phyloP scores from a whole-genome alignment of 2,113 vertebrate species.

The Ophiodon elongatus region DNA sequence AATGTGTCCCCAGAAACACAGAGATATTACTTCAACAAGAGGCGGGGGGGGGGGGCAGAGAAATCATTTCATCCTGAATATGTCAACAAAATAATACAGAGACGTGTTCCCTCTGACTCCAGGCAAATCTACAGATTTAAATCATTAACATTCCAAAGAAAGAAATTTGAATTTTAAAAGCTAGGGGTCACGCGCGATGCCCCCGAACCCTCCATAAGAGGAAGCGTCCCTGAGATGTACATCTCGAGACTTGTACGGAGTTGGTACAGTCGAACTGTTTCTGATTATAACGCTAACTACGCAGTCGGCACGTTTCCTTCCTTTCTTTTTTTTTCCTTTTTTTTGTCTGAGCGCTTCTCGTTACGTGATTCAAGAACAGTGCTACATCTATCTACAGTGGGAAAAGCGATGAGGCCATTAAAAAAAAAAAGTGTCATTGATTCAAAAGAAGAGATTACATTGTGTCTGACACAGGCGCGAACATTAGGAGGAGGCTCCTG shows the following conservation, averaged over 20 bases:
- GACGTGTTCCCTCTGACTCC: slow-evolving; percentile 56
- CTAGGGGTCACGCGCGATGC: background rate
- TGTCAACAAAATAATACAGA: slow-evolving; percentile 71
- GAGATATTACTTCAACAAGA: slow-evolving; percentile 68
- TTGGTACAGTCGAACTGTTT: background rate
- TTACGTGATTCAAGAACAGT: slow-evolving; percentile 49
- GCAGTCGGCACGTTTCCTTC: slow-evolving; percentile 24
- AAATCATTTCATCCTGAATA: slow-evolving; percentile 66
- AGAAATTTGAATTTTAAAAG: slow-evolving; percentile 43
- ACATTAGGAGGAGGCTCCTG: slow-evolving; percentile 76
- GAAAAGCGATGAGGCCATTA: slow-evolving; percentile 58
- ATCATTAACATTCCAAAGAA: slow-evolving; percentile 42
- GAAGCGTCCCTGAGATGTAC: background rate
- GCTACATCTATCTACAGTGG: slow-evolving; percentile 33
- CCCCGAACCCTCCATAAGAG: no score
- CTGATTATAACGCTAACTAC: slow-evolving; percentile 35
- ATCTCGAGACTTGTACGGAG: slow-evolving; percentile 7
- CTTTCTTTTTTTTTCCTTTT: background rate
- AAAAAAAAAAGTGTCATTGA: slow-evolving; percentile 70
- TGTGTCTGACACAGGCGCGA: slow-evolving; percentile 75
- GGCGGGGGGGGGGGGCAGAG: background rate
- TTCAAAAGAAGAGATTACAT: slow-evolving; percentile 80
- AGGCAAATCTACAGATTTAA: slow-evolving; percentile 60
- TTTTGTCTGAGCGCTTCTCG: slow-evolving; percentile 13
- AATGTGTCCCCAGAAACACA: slow-evolving; percentile 75